Conservation (phyloP, 2,888 invertebrate genomes). For the Tetragnatha montana region DNA sequence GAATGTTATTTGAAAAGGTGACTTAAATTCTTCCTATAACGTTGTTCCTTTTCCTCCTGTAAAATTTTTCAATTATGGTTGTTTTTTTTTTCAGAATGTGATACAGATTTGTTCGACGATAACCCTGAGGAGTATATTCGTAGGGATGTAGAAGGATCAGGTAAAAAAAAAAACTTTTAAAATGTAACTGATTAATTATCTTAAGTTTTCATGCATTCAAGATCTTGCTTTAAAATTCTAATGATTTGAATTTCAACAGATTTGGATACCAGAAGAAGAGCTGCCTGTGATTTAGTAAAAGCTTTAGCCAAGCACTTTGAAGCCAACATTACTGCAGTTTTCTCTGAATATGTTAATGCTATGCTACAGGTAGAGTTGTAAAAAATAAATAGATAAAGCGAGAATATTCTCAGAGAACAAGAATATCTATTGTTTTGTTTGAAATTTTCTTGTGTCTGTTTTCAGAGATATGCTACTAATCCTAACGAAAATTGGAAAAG, state of each 20-base stretch:
- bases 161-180: constrained; percentile 50
- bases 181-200: background rate
- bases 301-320: constrained; percentile 92
- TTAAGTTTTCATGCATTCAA: background rate
- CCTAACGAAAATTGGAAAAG: constrained; percentile 90
- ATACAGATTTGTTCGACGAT: constrained; percentile 97
- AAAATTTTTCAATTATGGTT: too few relatives aligned
- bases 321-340: constrained; percentile 89
- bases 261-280: constrained; percentile 94
- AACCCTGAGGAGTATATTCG: constrained; percentile 98
- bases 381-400: too few relatives aligned
- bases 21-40: too few relatives aligned
- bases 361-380: constrained; percentile 80
- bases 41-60: too few relatives aligned
- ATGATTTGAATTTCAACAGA: constrained; percentile 79
- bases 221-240: constrained; percentile 1
- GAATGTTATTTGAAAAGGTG: too few relatives aligned
- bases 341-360: constrained; percentile 85
- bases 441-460: constrained; percentile 4
- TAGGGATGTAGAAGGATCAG: constrained; percentile 96
- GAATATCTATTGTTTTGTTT: too few relatives aligned
- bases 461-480: constrained; percentile 84
- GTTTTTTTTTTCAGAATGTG: constrained; percentile 81
- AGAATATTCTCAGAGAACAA: too few relatives aligned
- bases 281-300: constrained; percentile 97